Percentiles rank a stretch among this genome's conserved stretches.
These are phyloP conservation scores for Metopolophium dirhodum DNA, from an alignment of 1,140 invertebrate genomes.

Conservation along the genomic window DNA sequence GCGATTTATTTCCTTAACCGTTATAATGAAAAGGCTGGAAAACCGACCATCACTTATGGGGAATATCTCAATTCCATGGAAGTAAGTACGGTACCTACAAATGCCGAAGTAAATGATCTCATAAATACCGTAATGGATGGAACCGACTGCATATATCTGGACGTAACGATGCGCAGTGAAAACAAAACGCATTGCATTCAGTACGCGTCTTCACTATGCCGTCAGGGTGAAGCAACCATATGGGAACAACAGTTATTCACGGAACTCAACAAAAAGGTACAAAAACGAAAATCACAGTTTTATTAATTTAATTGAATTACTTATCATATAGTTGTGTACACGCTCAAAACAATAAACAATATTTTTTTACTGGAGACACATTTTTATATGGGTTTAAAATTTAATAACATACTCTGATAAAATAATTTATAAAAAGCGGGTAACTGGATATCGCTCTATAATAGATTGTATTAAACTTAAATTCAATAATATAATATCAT, in stretches of 20 bases:
- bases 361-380: too few relatives aligned
- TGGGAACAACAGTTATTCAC: slow-evolving; percentile 24
- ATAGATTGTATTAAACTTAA: too few relatives aligned
- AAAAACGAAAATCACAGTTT: neutral
- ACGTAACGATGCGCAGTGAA: neutral
- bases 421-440: too few relatives aligned
- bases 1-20: neutral
- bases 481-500: too few relatives aligned
- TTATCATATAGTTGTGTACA: neutral
- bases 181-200: neutral
- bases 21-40: neutral
- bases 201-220: neutral
- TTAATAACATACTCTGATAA: too few relatives aligned
- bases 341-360: too few relatives aligned
- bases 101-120: slow-evolving; percentile 11
- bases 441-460: too few relatives aligned
- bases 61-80: slow-evolving; percentile 17
- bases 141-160: slow-evolving; percentile 25
- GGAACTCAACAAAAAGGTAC: neutral
- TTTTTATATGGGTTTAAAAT: too few relatives aligned
- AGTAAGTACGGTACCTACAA: neutral
- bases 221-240: neutral
- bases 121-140: slow-evolving; percentile 31
- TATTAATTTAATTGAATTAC: neutral
- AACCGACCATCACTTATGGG: neutral